Evolutionary conservation across 1,140 invertebrate species (phyloP), one percentile per base, ranked within the genome.

Genomic region (Matsumurasca onukii): DNA sequence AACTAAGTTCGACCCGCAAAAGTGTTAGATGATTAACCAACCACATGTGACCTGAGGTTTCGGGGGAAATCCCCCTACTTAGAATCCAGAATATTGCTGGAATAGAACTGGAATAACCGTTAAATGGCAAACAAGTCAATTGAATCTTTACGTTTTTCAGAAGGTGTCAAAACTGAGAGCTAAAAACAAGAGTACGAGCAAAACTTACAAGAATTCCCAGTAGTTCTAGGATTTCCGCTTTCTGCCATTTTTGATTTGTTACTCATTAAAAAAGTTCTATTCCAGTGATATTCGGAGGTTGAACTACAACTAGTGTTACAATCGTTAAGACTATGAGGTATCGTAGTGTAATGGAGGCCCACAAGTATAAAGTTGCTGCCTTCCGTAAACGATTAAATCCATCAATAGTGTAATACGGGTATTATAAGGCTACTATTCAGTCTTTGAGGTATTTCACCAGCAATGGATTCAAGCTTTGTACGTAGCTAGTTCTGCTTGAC

Each of bases 1-100:
- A 59, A 27, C 30, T 59, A 59, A 59, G 30, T 5, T 15, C 22
- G 20, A 59, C 55, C 55, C 55, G 55, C 55, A 59, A 59, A 25
- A 39, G 34, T 39, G 34, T 9, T 9, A 17, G 5, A 39, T 17
- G 5, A 17, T 39, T 39, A 39, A 39, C 34, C 5, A 9, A 39
- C 34, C 5, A 39, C 17, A n/a, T n/a, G n/a, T n/a, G n/a, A 39
- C 34, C 34, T 39, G 34, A 39, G 34, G 17, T 39, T 39, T 39
- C 34, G 17, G 17, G 34, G 17, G 34, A 39, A 39, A 5, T n/a
- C n/a, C n/a, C n/a, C n/a, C n/a, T n/a, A n/a, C n/a, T n/a, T 39
- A 17, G 34, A n/a, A n/a, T n/a, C n/a, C n/a, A n/a, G n/a, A n/a
- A n/a, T n/a, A n/a, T n/a, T n/a, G n/a, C n/a, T n/a, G n/a, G n/a